A percentile compares a stretch with the other conserved stretches of the same genome.
These are phyloP conservation scores for Gasterosteus aculeatus DNA, from an alignment of 2,113 vertebrate species.

Conservation along the genomic window DNA sequence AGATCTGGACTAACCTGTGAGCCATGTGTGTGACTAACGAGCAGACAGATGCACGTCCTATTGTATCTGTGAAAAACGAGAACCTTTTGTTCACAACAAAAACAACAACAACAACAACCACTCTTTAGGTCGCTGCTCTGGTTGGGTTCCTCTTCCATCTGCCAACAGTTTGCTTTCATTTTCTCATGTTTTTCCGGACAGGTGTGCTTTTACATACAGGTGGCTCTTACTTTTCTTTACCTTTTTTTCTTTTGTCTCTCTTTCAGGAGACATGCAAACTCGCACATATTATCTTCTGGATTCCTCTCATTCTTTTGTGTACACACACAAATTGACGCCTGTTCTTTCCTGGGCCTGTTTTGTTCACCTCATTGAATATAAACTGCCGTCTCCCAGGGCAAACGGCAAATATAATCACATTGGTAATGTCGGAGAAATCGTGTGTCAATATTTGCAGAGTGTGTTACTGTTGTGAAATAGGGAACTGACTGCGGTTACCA, in stretches of 20 bases:
- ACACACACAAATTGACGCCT: constrained; percentile 60
- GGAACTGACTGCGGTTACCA: constrained; percentile 69
- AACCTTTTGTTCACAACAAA: neutral
- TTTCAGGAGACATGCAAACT: constrained; percentile 41
- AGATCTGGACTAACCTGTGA: neutral
- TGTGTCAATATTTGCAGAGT: constrained; percentile 79
- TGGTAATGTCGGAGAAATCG: constrained; percentile 77
- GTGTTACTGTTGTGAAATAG: constrained; percentile 79
- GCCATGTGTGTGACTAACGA: neutral
- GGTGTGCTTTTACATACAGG: constrained; percentile 73
- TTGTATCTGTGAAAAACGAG: neutral
- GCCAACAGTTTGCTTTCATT: constrained; percentile 28
- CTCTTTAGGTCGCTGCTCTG: neutral
- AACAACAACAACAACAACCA: neutral
- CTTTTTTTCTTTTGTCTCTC: constrained; percentile 36
- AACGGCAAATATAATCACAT: constrained; percentile 78
- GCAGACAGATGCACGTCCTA: neutral
- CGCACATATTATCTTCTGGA: constrained; percentile 10
- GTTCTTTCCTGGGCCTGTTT: constrained; percentile 41
- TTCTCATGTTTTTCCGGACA: constrained; percentile 21
- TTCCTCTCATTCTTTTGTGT: constrained; percentile 57
- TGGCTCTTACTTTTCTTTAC: constrained; percentile 35
- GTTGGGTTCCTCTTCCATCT: constrained; percentile 29
- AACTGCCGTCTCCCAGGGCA: constrained; percentile 72
- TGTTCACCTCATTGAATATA: constrained; percentile 64